Percentiles rank a stretch among this genome's conserved stretches.
Evolutionary conservation across 2,888 invertebrate genomes (phyloP).

Genomic region (Pilophorus perplexus): DNA sequence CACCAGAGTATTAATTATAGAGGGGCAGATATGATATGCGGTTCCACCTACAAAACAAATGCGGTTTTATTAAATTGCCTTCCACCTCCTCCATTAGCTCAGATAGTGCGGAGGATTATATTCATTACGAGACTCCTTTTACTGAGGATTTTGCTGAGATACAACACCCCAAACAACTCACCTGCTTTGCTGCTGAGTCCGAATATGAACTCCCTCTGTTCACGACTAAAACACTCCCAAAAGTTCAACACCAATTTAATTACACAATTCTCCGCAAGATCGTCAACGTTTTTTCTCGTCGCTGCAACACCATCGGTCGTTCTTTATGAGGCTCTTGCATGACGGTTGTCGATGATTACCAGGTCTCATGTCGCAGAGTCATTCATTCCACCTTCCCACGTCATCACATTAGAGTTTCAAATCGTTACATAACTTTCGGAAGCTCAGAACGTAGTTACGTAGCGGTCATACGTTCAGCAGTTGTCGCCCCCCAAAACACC

Average conservation of each 20-base stretch:
- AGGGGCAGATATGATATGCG: conserved; percentile 36
- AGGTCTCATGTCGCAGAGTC: conserved; percentile 14
- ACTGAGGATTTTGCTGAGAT: conserved; percentile 14
- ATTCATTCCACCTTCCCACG: not conserved
- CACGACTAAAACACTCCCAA: not conserved
- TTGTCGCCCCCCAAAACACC: too few species aligned
- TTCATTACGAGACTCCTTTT: conserved; percentile 22
- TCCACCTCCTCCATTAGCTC: conserved; percentile 30
- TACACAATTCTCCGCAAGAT: not conserved
- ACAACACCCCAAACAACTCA: too few species aligned
- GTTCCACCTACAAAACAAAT: conserved; percentile 26
- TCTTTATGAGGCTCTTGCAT: conserved; percentile 19
- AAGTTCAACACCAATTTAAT: not conserved
- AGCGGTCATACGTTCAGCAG: too few species aligned
- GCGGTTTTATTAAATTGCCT: conserved; percentile 40
- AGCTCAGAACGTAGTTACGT: too few species aligned
- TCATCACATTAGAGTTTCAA: not conserved
- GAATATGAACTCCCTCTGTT: not conserved
- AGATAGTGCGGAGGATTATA: conserved; percentile 37
- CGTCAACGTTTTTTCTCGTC: too few species aligned
- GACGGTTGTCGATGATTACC: not conserved
- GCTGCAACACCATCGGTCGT: too few species aligned
- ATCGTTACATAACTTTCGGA: conserved; percentile 4
- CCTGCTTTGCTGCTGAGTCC: too few species aligned
- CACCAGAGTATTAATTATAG: conserved; percentile 36